Evolutionary conservation across 1,140 invertebrate species (phyloP), one percentile per base, ranked within the genome.

Genomic region (Pseudobourletiella spinata): DNA sequence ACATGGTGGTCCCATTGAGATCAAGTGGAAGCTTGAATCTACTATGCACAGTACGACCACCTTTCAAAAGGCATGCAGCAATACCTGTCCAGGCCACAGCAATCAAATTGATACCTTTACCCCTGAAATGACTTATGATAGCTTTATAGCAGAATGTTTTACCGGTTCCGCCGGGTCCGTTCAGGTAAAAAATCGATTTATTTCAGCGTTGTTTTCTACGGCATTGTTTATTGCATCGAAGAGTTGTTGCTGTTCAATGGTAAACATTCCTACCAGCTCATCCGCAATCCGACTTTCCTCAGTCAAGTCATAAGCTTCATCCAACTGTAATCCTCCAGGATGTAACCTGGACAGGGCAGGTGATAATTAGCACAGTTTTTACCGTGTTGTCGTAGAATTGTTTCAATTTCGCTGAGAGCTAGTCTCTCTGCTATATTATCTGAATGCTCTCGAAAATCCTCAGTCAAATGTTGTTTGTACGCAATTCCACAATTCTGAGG

Each of bases 141-240:
- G 46, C 54, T 11, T 44, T 55, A 29, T 46, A 57, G 2, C 63
- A 18, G 18, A 63, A 59, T 0, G 56, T 66, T 63, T 66, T 66
- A 26, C 61, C 65, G 29, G 52, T 59, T 42, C 65, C 64, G 61
- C 28, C 55, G 25, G 58, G 58, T 14, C 26, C 58, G 11, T 57
- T 44, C 1, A 65, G n/a, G 16, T 52, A 35, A 42, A 30, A 56
- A 52, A 75, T 80, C 22, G 79, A 76, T 28, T 78, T 78, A 57
- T 81, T 81, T 61, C 77, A 78, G 28, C 78, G 79, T 57, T 78
- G 79, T 57, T 78, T 79, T 44, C 79, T 66, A 6, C 77, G 75
- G 14, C 14, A 11, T 14, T 22, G 6, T n/a, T 48, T 48, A 48
- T 20, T 6, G 8, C 6, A 14, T 48, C 46, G 46, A 48, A 48